These are phyloP conservation scores for Melanophora roralis DNA, from an alignment of 2,888 invertebrate species.

Conservation along the genomic window DNA sequence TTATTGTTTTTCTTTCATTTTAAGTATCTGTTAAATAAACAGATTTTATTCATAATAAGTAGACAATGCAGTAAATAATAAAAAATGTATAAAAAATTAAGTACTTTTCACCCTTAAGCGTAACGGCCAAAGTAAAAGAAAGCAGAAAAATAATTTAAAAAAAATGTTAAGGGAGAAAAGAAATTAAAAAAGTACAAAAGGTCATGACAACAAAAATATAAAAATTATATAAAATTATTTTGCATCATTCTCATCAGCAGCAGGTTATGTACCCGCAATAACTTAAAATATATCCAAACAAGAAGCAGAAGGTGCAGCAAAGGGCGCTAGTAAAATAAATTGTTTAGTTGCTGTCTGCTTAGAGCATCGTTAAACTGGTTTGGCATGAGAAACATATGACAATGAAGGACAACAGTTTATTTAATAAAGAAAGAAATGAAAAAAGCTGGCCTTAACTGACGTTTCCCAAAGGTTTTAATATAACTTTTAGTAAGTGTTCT, in stretches of 20 bases:
- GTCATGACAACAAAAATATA: slow-evolving; percentile 52
- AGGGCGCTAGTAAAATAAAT: slow-evolving; percentile 4
- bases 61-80: slow-evolving; percentile 50
- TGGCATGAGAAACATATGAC: slow-evolving; percentile 40
- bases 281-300: background rate
- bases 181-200: slow-evolving; percentile 49
- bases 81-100: slow-evolving; percentile 41
- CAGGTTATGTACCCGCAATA: background rate
- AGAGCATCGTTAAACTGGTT: background rate
- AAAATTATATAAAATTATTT: too few relatives aligned
- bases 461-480: background rate
- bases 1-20: background rate
- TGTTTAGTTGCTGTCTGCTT: background rate
- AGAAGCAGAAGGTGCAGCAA: background rate
- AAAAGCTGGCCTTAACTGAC: background rate
- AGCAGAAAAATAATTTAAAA: background rate
- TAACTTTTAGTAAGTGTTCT: background rate
- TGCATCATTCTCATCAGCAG: slow-evolving; percentile 35
- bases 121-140: background rate
- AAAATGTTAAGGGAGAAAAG: background rate
- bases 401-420: slow-evolving; percentile 57
- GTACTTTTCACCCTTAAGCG: slow-evolving; percentile 42
- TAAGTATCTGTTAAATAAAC: slow-evolving; percentile 45
- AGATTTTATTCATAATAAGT: slow-evolving; percentile 41
- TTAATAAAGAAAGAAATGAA: slow-evolving; percentile 26